These are phyloP conservation scores for Oxygymnocypris stewartii DNA, from an alignment of 2,113 vertebrate species.

Conservation along the genomic window DNA sequence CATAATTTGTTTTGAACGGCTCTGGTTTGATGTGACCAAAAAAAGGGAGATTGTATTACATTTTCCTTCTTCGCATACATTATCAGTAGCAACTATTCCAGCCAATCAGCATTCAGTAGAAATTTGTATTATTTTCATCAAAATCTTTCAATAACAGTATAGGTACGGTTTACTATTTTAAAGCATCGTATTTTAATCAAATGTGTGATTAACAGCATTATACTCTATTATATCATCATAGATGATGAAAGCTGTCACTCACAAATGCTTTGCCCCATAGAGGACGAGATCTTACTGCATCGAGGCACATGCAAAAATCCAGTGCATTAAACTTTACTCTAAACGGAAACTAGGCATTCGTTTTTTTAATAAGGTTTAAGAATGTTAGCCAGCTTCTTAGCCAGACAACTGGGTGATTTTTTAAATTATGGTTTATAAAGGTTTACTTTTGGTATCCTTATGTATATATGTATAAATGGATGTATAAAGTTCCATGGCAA, in stretches of 20 bases:
- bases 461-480: background rate
- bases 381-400: background rate
- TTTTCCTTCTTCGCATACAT: background rate
- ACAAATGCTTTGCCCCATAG: no score
- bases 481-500: background rate
- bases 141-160: background rate
- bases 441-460: background rate
- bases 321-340: no score
- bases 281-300: no score
- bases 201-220: background rate
- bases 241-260: no score
- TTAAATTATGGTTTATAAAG: background rate
- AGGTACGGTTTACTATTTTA: background rate
- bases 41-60: background rate
- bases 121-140: background rate
- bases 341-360: background rate
- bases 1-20: no score
- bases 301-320: no score
- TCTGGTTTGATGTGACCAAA: background rate
- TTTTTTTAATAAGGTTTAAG: no score
- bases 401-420: no score
- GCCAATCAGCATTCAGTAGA: background rate
- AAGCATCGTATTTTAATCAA: background rate
- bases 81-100: background rate
- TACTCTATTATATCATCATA: no score